A percentile compares a stretch with the other conserved stretches of the same genome.
Evolutionary conservation across 2,797 vertebrate species (phyloP).

Genomic region (Alcedo quadribrachys): DNA sequence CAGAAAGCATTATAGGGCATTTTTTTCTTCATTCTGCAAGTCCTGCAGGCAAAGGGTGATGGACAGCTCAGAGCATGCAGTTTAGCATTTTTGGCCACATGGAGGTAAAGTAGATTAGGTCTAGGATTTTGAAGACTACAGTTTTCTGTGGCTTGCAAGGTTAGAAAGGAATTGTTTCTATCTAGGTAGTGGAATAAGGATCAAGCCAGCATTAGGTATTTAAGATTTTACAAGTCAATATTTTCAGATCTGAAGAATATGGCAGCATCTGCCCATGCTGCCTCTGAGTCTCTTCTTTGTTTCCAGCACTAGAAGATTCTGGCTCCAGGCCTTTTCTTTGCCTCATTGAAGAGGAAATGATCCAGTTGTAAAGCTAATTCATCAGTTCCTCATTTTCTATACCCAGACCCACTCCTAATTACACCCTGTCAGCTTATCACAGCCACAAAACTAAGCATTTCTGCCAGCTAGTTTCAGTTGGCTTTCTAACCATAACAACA

Average conservation of each 20-base stretch:
- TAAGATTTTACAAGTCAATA: background rate
- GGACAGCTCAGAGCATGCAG: background rate
- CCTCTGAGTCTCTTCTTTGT: background rate
- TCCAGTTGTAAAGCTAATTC: background rate
- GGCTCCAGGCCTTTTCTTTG: background rate
- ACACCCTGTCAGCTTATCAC: background rate
- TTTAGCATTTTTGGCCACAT: background rate
- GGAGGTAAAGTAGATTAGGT: background rate
- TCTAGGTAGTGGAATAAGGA: background rate
- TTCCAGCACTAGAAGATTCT: background rate
- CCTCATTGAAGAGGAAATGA: slow-evolving; percentile 24
- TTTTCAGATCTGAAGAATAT: background rate
- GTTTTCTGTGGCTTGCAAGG: background rate
- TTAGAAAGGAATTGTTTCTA: background rate
- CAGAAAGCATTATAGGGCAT: background rate
- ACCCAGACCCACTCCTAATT: background rate
- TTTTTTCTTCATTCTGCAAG: background rate
- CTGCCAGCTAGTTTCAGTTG: slow-evolving; percentile 4
- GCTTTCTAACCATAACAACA: background rate
- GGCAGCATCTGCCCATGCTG: background rate
- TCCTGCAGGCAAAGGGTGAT: background rate
- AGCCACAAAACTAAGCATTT: background rate
- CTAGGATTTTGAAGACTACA: background rate
- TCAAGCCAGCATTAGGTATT: background rate
- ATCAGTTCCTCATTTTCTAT: slow-evolving; percentile 7